Evolutionary conservation across 2,888 invertebrate genomes (phyloP), one percentile per base, ranked within the genome.

Genomic region (Cerceris ruficornis): DNA sequence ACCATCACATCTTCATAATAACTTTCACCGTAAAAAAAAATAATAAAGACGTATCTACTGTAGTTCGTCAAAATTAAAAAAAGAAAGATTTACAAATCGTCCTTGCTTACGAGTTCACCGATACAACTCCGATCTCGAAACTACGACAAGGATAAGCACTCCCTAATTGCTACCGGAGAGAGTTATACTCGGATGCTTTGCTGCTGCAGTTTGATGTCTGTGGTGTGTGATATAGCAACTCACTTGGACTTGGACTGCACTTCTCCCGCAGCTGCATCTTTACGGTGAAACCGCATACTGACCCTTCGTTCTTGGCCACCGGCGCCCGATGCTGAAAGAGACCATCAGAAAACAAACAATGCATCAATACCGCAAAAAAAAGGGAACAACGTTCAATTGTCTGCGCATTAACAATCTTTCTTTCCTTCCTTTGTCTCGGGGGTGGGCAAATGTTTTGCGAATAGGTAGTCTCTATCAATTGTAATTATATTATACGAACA

Each of bases 231-330:
- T 81, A 67, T 81, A 81, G 86, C 82, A 90, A 92, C 92, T 92
- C 91, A 92, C 92, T 91, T 92, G 87, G 91, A 89, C 83, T 91
- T 91, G 54, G 90, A 87, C 84, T 89, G 90, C 88, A 91, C 89
- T 82, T 92, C 91, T 75, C 88, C 89, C 69, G 88, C 87, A 75
- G 89, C 85, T 66, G 89, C 84, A 66, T 85, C 83, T 78, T 88
- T 90, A 75, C 91, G 90, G 64, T 90, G 90, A 77, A 92, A 89
- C 83, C 92, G 90, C 90, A 92, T 91, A 82, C 92, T 92, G 86
- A 92, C 91, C 82, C 93, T 88, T 86, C 92, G 90, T 87, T 92
- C 92, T 84, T 91, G 91, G 70, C 89, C 91, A 79, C 86, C 89
- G 66, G 89, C 89, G 82, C 89, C 91, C 76, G 90, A 86, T 79